Evolutionary conservation across 2,797 vertebrate species (phyloP), one percentile per base, ranked within the genome.

Genomic region (Hemibagrus guttatus): DNA sequence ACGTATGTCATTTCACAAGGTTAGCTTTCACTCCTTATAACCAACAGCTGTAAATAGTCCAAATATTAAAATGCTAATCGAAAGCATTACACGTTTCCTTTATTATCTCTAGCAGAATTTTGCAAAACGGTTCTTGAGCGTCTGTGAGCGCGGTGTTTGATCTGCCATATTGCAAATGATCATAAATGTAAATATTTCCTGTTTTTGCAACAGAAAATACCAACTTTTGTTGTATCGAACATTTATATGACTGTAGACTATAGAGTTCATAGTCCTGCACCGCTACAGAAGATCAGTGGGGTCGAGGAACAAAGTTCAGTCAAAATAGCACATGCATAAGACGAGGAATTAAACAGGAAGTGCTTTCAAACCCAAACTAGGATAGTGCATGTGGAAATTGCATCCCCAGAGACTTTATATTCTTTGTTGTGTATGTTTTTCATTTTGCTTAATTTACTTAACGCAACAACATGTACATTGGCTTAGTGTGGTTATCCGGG

Each of bases 1-100:
- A 94, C 42, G 95, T 94, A 71, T 59, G 85, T 72, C 59, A 6
- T 16, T 87, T 31, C 23, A 68, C 35, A 52, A 3, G 63, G 17
- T 23, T 86, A 90, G 92, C 86, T 39, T 71, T 35, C 19, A 58
- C 11, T 63, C 19, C 56, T n/a, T 52, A 31, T 26, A 63, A 14
- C 4, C 61, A 49, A 6, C 9, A 14, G 8, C 9, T 52, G 72
- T 28, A 56, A 56, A 74, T n/a, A 21, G 5, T 23, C 21, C 7
- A 26, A 39, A 26, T 8, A 17, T 61, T 80, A 42, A 58, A 78
- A 1, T 13, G n/a, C 28, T 12, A 2, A 35, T 21, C 0, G 8
- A 8, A 17, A 28, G 8, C 1, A 7, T 6, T 42, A 0, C 35
- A 16, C 1, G n/a, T 80, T 80, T 42, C 4, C 61, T n/a, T 6